Base-by-base conservation (phyloP, 2,888 invertebrate genomes). In the Ochropleura leucogaster region DNA sequence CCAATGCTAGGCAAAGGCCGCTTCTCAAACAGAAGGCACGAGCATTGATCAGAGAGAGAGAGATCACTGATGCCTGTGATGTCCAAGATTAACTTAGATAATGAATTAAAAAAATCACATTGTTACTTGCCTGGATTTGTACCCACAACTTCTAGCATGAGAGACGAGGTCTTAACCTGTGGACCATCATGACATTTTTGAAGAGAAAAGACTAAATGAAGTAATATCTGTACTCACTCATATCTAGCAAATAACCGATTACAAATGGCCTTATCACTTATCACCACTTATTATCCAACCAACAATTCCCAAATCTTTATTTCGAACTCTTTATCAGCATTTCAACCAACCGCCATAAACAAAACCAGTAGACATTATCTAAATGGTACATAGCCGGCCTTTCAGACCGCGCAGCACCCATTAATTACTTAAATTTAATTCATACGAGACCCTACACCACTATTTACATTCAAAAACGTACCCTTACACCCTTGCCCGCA, bases 341-440 rank as follows among this genome's bases (percentile, higher is more conserved):
- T 8, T 18, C 30, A 18, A 71, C 16, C 47, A 60, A 40, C 53
- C 30, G 53, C 70, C 65, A 91, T 89, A 90, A 90, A 88, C 84
- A 89, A 30, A 87, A 90, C 88, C 87, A 85, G 82, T 72, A 80
- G 88, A 90, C 90, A 89, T 84, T 83, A 93, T 92, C 92, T 90
- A 89, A 92, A 90, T 89, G 88, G 90, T 88, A 88, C 87, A 88
- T 79, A 86, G 87, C 83, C 81, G 79, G 82, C 83, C 81, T 78
- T 83, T 73, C 83, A 78, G 74, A 86, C 86, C 87, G 79, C 83
- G 87, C 89, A 86, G 91, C 91, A 88, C 89, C 95, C 94, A 95
- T 96, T 96, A 96, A 96, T 96, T 96, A 96, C 96, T 96, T 95
- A 96, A 96, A 96, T 96, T 95, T 95, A 96, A 96, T 96, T 96